phyloP scores from a whole-genome alignment of 2,113 vertebrate genomes.

The Zapornia atra region DNA sequence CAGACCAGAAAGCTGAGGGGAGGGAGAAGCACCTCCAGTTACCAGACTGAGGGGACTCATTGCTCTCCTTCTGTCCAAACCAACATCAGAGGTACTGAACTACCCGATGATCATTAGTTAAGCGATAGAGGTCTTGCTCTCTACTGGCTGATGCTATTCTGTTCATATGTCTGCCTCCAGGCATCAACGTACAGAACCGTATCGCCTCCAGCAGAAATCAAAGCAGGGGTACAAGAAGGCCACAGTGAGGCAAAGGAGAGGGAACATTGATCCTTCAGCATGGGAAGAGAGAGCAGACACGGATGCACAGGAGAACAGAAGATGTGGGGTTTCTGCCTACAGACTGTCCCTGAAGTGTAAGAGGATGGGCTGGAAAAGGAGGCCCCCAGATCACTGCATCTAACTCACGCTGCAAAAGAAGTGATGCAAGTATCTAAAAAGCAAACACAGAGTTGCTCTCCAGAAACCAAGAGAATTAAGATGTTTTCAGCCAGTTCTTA shows the following conservation, averaged over 20 bases:
- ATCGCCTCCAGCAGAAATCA: not conserved
- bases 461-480: not conserved
- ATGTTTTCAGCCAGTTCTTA: not conserved
- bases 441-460: not conserved
- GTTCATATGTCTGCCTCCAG: not conserved
- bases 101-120: not conserved
- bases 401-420: not conserved
- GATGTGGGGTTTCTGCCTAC: not conserved
- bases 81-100: not conserved
- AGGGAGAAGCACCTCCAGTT: not conserved
- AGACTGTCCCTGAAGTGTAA: not conserved
- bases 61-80: not conserved
- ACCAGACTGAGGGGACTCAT: not conserved
- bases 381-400: not conserved
- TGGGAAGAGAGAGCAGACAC: not conserved
- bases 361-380: not conserved
- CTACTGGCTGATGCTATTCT: not conserved
- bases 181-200: not conserved
- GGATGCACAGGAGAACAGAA: not conserved
- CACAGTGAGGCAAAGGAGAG: rapidly evolving
- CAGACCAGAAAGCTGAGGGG: not conserved
- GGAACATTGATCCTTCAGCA: not conserved
- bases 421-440: not conserved
- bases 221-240: not conserved
- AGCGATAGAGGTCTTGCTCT: not conserved